phyloP scores from a whole-genome alignment of 2,797 vertebrate species.

The Eutrigla gurnardus region DNA sequence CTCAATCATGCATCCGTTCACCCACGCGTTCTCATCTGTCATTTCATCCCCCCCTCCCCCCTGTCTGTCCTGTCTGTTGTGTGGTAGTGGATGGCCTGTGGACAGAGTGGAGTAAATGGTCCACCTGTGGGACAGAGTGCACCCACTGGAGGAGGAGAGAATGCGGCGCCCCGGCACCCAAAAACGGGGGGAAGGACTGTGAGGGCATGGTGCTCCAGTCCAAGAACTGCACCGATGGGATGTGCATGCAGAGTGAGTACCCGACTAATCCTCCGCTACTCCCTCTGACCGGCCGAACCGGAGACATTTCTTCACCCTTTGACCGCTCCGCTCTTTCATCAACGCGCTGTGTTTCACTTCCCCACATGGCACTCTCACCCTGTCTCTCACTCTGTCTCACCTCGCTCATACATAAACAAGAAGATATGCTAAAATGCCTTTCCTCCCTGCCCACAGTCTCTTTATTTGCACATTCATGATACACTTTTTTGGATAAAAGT shows the following conservation, averaged over 20 bases:
- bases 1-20: conserved; percentile 34
- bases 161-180: conserved; percentile 91
- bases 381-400: conserved; percentile 59
- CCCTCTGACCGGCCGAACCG: conserved; percentile 69
- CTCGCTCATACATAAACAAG: conserved; percentile 61
- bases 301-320: conserved; percentile 60
- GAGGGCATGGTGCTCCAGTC: conserved; percentile 95
- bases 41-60: conserved; percentile 55
- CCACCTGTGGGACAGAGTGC: conserved; percentile 97
- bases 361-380: conserved; percentile 53
- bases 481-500: conserved; percentile 41
- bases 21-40: conserved; percentile 48
- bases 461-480: conserved; percentile 45
- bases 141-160: conserved; percentile 98
- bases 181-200: conserved; percentile 97
- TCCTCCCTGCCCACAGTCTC: conserved; percentile 13
- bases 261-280: conserved; percentile 68
- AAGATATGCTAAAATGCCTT: conserved; percentile 41
- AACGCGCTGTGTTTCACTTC: conserved; percentile 64
- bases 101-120: conserved; percentile 99
- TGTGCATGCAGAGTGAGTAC: conserved; percentile 99
- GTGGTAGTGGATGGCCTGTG: conserved; percentile 96
- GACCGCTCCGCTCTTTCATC: conserved; percentile 71
- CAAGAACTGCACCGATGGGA: conserved; percentile 98
- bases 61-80: conserved; percentile 72